Evolutionary conservation across 2,888 invertebrate genomes (phyloP), one percentile per base, ranked within the genome.

Genomic region (Encarsia formosa): DNA sequence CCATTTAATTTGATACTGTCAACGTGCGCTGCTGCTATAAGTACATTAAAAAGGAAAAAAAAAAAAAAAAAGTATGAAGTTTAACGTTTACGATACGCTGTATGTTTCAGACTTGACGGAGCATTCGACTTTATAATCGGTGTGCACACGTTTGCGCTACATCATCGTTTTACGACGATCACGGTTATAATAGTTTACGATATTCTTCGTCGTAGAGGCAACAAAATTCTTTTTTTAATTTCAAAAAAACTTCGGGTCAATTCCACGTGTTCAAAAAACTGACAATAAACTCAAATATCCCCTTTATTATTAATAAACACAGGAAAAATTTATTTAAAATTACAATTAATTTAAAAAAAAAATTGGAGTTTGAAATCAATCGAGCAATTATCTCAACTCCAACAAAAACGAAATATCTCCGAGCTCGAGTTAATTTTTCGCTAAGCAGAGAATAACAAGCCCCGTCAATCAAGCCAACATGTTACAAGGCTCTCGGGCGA

Each of bases 71-170:
- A 31, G 31, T n/a, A 31, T 11, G 31, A 6, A 16, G 15, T 54
- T 46, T 49, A 42, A 42, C 37, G 46, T 41, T 42, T 26, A 46
- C 18, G 42, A 42, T 46, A 42, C 32, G 38, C 31, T 22, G 45
- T 54, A 46, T 34, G 49, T 54, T 49, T 49, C 49, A 54, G 41
- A 46, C 46, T 54, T 49, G 44, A 47, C 50, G 50, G 43, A 44
- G 50, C 50, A 35, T 48, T 50, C 50, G 47, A 54, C 54, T 50
- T 50, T 42, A 50, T 50, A 54, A 50, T 43, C 50, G 50, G 39
- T 44, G 54, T 47, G 44, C 41, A 46, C 39, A 42, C 45, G 37
- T 54, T 38, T 49, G 43, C 54, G 50, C 50, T 43, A 46, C 46
- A 43, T 47, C 47, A 43, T 46, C 38, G 20, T 50, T 50, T 54